Percentiles rank a stretch among this genome's conserved stretches.
These are phyloP conservation scores for Progne subis DNA, from an alignment of 2,113 vertebrate genomes.

Conservation along the genomic window DNA sequence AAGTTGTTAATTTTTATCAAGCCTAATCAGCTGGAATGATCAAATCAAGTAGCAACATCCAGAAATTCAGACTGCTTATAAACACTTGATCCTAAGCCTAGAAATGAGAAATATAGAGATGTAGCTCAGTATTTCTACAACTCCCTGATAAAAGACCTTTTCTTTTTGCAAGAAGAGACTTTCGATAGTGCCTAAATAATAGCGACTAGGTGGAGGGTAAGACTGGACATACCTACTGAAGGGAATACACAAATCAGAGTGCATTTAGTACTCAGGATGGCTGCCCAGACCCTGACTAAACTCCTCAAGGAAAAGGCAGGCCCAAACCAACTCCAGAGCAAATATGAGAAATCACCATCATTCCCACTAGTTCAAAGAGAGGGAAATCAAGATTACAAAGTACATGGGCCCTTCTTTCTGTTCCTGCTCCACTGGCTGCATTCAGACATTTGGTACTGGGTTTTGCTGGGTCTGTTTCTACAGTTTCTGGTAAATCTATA, in stretches of 20 bases:
- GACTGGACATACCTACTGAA: background rate
- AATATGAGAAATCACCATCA: background rate
- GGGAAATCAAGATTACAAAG: background rate
- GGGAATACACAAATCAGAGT: background rate
- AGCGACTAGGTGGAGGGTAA: background rate
- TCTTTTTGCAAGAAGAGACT: background rate
- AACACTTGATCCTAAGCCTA: background rate
- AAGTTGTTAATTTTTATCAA: background rate
- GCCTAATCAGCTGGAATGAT: background rate
- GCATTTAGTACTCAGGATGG: background rate
- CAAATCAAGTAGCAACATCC: background rate
- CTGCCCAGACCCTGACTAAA: background rate
- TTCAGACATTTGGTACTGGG: accelerated
- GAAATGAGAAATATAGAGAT: background rate
- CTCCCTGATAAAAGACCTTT: background rate
- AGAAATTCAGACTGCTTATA: background rate
- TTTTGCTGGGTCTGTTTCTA: background rate
- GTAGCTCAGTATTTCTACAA: background rate
- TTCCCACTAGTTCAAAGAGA: background rate
- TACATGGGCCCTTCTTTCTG: accelerated
- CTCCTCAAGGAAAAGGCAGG: background rate
- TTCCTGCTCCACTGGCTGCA: background rate
- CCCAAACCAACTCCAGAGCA: background rate
- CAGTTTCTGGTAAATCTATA: background rate
- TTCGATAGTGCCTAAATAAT: background rate